Evolutionary conservation across 2,113 vertebrate species (phyloP).

Genomic region (Rhinichthys klamathensis): DNA sequence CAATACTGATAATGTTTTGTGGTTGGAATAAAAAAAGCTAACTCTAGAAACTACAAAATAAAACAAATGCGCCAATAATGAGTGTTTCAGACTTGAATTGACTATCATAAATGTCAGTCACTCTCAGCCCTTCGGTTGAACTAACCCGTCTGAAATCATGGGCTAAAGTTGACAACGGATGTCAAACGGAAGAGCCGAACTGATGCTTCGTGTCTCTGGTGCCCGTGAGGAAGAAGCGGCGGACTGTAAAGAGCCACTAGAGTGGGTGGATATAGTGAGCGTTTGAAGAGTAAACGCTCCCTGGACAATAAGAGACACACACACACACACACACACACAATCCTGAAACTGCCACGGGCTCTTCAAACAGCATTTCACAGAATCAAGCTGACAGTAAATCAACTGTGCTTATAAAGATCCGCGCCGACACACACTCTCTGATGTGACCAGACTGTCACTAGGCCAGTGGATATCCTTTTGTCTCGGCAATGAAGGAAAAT

Average conservation of each 20-base stretch:
- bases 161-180: neutral
- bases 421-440: neutral
- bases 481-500: conserved; percentile 26
- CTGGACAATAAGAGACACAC: conserved; percentile 8
- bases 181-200: conserved; percentile 25
- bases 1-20: neutral
- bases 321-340: neutral
- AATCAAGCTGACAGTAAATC: conserved; percentile 58
- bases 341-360: conserved; percentile 33
- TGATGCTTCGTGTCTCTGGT: neutral
- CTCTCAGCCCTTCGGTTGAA: too few relatives aligned
- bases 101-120: neutral
- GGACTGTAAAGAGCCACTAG: neutral
- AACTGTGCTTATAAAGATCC: conserved; percentile 38
- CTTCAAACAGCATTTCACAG: conserved; percentile 39
- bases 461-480: neutral
- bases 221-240: neutral
- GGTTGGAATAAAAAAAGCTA: neutral
- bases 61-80: neutral
- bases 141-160: neutral
- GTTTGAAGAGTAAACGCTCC: conserved; percentile 18
- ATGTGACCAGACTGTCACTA: conserved; percentile 8
- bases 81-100: neutral
- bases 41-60: too few relatives aligned
- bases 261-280: neutral